phyloP scores from a whole-genome alignment of 2,888 invertebrate genomes.

The Maniola hyperantus region DNA sequence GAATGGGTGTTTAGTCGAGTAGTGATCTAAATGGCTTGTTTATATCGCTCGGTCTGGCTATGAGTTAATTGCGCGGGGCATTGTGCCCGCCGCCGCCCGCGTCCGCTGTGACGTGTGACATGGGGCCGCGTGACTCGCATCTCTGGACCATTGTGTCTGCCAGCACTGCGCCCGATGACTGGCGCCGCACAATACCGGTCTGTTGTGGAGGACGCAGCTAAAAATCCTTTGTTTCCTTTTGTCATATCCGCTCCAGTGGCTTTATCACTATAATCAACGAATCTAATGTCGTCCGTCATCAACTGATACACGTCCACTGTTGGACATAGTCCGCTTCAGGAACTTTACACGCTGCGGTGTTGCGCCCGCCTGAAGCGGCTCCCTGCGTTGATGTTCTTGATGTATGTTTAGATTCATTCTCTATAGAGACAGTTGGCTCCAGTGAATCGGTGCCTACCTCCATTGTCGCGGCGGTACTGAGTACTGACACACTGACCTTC shows the following conservation, averaged over 20 bases:
- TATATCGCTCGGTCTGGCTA: neutral
- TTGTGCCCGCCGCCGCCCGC: constrained; percentile 49
- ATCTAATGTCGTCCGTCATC: too few species aligned
- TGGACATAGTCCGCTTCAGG: too few species aligned
- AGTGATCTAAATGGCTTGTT: neutral
- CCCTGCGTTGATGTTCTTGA: too few species aligned
- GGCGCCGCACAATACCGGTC: neutral
- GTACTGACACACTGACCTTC: constrained; percentile 24
- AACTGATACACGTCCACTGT: too few species aligned
- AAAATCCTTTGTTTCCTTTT: constrained; percentile 44
- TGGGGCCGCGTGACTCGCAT: constrained; percentile 51
- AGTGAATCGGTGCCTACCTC: neutral
- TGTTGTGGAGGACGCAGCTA: constrained; percentile 44
- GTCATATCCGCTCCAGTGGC: constrained; percentile 22
- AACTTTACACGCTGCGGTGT: too few species aligned
- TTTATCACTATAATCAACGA: neutral
- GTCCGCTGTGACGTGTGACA: constrained; percentile 55
- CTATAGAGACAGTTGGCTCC: neutral
- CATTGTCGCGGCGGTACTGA: constrained; percentile 22
- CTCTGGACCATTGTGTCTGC: constrained; percentile 57
- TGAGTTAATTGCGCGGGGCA: constrained; percentile 58
- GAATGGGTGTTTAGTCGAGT: too few species aligned
- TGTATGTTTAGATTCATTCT: too few species aligned
- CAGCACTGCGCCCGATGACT: neutral
- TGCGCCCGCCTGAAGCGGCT: too few species aligned